A percentile compares a stretch with the other conserved stretches of the same genome.
Evolutionary conservation across 2,113 vertebrate genomes (phyloP).

Genomic region (Poeciliopsis retropinna): DNA sequence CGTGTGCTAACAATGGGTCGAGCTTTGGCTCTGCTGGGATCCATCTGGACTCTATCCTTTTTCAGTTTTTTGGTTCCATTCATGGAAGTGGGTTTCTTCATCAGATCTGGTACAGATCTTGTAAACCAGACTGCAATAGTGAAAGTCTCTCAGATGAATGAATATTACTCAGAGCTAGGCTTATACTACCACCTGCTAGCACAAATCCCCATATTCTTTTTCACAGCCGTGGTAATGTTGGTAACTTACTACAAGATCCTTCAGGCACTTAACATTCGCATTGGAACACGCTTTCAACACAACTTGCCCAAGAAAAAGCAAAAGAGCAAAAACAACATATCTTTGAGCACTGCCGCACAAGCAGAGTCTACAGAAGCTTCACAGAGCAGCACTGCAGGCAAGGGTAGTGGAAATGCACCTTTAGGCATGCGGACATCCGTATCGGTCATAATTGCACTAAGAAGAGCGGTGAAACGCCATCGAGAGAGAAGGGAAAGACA

Average conservation of each 20-base stretch:
- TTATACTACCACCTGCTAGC: conserved; percentile 95
- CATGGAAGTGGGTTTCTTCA: conserved; percentile 93
- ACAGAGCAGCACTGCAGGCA: conserved; percentile 84
- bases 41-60: conserved; percentile 92
- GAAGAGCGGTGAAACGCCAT: conserved; percentile 92
- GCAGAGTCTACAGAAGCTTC: conserved; percentile 86
- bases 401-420: conserved; percentile 80
- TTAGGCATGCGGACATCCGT: conserved; percentile 93
- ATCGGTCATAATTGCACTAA: conserved; percentile 94
- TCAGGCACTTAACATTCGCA: conserved; percentile 95
- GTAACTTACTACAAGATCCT: conserved; percentile 98
- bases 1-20: conserved; percentile 93
- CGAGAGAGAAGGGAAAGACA: conserved; percentile 91
- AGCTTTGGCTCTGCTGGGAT: conserved; percentile 87
- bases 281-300: conserved; percentile 90
- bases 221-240: conserved; percentile 93
- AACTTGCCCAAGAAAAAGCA: conserved; percentile 89
- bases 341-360: conserved; percentile 84
- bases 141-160: conserved; percentile 83
- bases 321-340: conserved; percentile 85
- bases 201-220: conserved; percentile 96
- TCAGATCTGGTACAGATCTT: conserved; percentile 79
- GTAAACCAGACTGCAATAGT: conserved; percentile 85
- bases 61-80: conserved; percentile 95
- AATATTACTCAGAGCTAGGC: conserved; percentile 89